phyloP scores from a whole-genome alignment of 2,113 vertebrate species.

The Edolisoma coerulescens region DNA sequence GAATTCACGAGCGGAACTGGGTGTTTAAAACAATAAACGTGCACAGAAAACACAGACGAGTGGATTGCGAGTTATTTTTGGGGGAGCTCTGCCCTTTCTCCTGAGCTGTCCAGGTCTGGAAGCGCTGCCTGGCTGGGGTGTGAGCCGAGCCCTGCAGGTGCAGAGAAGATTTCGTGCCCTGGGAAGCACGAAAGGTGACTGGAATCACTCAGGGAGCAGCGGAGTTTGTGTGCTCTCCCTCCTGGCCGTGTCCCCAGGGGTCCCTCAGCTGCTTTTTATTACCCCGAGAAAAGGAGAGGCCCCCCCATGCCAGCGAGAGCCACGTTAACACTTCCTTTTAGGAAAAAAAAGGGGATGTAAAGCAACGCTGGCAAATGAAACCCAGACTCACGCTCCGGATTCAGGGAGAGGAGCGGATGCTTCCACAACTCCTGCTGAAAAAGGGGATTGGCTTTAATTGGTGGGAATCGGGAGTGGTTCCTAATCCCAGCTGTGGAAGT shows the following conservation, averaged over 20 bases:
- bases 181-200: neutral
- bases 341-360: neutral
- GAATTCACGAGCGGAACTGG: neutral
- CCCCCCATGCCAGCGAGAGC: neutral
- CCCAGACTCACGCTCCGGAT: neutral
- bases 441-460: neutral
- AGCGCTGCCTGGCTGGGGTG: neutral
- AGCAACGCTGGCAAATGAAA: neutral
- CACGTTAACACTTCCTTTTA: neutral
- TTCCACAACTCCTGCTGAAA: neutral
- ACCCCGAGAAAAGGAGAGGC: neutral
- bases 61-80: accelerated
- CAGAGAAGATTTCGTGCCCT: accelerated
- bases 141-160: neutral
- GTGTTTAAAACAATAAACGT: neutral
- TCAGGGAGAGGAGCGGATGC: neutral
- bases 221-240: neutral
- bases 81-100: neutral
- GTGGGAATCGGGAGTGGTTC: neutral
- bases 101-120: neutral
- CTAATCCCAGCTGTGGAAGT: neutral
- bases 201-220: neutral
- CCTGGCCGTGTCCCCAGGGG: neutral
- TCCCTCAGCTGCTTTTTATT: conserved; percentile 26
- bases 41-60: accelerated